Evolutionary conservation across 2,888 invertebrate genomes (phyloP).

Genomic region (Spatulosminthurus flaviceps): DNA sequence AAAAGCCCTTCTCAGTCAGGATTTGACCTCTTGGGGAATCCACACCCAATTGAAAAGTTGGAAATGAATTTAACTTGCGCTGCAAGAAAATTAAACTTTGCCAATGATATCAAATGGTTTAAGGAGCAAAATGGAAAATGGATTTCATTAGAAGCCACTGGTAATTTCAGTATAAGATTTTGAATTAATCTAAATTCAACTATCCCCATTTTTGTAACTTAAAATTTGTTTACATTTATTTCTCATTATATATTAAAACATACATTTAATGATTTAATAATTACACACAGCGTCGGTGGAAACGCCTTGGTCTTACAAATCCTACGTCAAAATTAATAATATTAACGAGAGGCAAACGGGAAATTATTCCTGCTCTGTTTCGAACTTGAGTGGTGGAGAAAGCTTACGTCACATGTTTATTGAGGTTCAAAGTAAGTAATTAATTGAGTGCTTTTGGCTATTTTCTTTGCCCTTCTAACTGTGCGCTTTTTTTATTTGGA

Average conservation of each 20-base stretch:
- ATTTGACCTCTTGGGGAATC: constrained; percentile 65
- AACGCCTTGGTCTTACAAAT: constrained; percentile 55
- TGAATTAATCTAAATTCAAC: no score
- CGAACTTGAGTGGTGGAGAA: constrained; percentile 53
- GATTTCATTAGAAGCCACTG: not conserved
- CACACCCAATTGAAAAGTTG: constrained; percentile 70
- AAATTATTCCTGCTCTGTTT: constrained; percentile 44
- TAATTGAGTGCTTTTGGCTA: no score
- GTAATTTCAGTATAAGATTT: not conserved
- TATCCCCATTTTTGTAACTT: not conserved
- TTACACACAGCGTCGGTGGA: not conserved
- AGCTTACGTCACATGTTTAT: constrained; percentile 22
- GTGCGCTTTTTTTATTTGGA: no score
- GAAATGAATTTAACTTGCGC: constrained; percentile 71
- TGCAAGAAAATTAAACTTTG: constrained; percentile 70
- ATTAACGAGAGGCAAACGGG: constrained; percentile 46
- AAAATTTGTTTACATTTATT: no score
- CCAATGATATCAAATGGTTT: constrained; percentile 70
- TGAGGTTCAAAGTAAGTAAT: not conserved
- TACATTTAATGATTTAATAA: not conserved
- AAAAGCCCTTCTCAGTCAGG: constrained; percentile 68
- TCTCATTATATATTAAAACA: no score
- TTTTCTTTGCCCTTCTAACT: no score
- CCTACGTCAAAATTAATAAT: constrained; percentile 47
- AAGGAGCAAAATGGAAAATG: constrained; percentile 38